Percentiles rank a stretch among this genome's conserved stretches.
Evolutionary conservation across 2,797 vertebrate genomes (phyloP).

Genomic region (Coregonus ussuriensis): DNA sequence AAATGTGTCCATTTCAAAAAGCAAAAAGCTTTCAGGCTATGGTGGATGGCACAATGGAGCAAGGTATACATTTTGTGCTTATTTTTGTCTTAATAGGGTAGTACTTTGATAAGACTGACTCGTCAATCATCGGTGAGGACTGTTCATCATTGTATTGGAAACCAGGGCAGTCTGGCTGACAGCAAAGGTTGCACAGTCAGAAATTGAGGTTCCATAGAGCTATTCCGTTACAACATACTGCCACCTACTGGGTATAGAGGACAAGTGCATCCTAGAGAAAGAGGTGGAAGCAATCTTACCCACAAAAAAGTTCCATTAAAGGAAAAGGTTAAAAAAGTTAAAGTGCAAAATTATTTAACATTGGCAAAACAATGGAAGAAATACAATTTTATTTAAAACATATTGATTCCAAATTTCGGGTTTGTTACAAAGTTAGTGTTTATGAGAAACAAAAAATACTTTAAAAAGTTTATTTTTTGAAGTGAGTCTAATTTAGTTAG

Average conservation of each 20-base stretch:
- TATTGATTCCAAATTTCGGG: too few relatives aligned
- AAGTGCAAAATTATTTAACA: background rate
- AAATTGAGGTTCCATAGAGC: background rate
- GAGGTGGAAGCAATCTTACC: background rate
- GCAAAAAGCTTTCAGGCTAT: background rate
- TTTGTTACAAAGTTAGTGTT: too few relatives aligned
- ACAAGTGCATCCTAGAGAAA: slow-evolving; percentile 15
- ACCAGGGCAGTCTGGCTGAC: background rate
- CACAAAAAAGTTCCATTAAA: background rate
- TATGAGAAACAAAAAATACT: too few relatives aligned
- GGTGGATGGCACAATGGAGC: background rate
- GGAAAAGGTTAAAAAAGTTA: background rate
- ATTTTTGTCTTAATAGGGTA: background rate
- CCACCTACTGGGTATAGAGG: slow-evolving; percentile 38
- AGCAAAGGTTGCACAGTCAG: background rate
- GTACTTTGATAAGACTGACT: slow-evolving; percentile 2
- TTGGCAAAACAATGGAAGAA: background rate
- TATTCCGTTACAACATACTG: slow-evolving; percentile 31
- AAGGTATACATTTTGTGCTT: background rate
- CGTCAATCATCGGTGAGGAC: background rate
- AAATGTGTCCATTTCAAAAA: background rate
- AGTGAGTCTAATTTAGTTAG: too few relatives aligned
- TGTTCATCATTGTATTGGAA: background rate
- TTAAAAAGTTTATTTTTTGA: too few relatives aligned
- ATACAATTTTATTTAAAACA: background rate